Base-by-base conservation (phyloP, 2,888 invertebrate species). In the Eueremaeus valkanovi region DNA sequence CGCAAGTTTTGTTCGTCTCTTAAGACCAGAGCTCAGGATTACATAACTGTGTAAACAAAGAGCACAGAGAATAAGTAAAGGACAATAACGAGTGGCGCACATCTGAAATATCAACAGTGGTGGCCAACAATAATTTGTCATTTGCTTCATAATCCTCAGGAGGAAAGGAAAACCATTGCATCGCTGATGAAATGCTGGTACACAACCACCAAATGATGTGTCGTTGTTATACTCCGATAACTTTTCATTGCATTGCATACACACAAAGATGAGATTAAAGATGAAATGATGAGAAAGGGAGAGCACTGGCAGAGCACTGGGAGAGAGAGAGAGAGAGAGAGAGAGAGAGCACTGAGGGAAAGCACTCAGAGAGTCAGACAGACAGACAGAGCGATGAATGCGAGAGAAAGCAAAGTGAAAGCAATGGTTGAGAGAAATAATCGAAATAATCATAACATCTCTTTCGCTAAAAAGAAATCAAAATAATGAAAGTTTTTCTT, bases 191-290 rank as follows among this genome's bases (percentile, higher is more conserved):
- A n/a, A 40, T 68, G 68, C 68, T 68, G n/a, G 40, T 68, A 68
- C 68, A 68, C n/a, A 18, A 68, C 68, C 68, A 68, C 68, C 40
- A 68, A 68, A 68, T 68, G 68, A 68, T 68, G 68, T 68, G 68
- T 68, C 68, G 68, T 24, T 68, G 68, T 68, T 68, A 68, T 68
- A 68, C 40, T n/a, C 42, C 40, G 68, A 68, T 68, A 40, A 68
- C 68, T 68, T 68, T 40, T 40, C 68, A 68, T 63, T 9, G 24
- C 68, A 68, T 68, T 68, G 21, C 68, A 51, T 40, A 31, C 68
- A 68, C 68, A 40, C 16, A 68, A 68, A 40, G 68, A 40, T 13
- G 21, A 68, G 40, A 68, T 68, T 55, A 55, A 27, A 11, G 55
- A 55, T 55, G 21, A 55, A 55, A 55, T 55, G 55, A 27, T 11